phyloP scores from a whole-genome alignment of 2,888 invertebrate species.

The Drosophila multiciliata region DNA sequence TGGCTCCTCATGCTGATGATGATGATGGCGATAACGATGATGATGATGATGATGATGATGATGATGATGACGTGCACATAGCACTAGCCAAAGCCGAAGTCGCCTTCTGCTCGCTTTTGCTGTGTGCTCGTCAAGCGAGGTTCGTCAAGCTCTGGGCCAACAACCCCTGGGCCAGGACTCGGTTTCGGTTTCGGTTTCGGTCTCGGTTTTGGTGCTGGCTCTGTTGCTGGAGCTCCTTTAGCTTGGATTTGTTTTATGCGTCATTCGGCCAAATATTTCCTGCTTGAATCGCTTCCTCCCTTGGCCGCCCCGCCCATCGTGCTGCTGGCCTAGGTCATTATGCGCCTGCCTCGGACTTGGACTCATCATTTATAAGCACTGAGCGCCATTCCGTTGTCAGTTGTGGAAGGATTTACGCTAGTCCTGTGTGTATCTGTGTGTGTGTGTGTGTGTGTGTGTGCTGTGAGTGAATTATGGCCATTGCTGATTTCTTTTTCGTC shows the following conservation, averaged over 20 bases:
- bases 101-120: conserved; percentile 25
- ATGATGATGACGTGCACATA: conserved; percentile 55
- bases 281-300: conserved; percentile 26
- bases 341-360: conserved; percentile 62
- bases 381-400: conserved; percentile 75
- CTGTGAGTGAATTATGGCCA: conserved; percentile 80
- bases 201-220: conserved; percentile 5
- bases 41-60: conserved; percentile 32
- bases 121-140: conserved; percentile 50
- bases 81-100: conserved; percentile 8
- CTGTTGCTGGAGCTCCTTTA: conserved; percentile 16
- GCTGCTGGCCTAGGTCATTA: conserved; percentile 72
- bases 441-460: conserved; percentile 53
- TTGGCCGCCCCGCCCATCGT: conserved; percentile 16
- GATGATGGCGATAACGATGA: conserved; percentile 23
- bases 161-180: conserved; percentile 51
- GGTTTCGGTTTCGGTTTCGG: conserved; percentile 3
- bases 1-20: conserved; percentile 19
- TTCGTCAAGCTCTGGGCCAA: conserved; percentile 66
- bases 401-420: conserved; percentile 76
- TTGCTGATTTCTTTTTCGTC: conserved; percentile 72
- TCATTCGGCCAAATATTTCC: conserved; percentile 75
- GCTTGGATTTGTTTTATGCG: conserved; percentile 75
- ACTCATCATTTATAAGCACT: conserved; percentile 79
- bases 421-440: conserved; percentile 35